Evolutionary conservation across 2,113 vertebrate genomes (phyloP).

Genomic region (Pan troglodytes): NHGRI_mPanTro3-v2.1_pri NC_072403.2:122546001-122546500

Average conservation of each 20-base stretch:
- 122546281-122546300: not conserved
- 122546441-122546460: not conserved
- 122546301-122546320: constrained; percentile 13
- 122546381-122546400: constrained; percentile 28
- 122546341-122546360: not conserved
- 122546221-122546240: not conserved
- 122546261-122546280: not conserved
- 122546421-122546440: not conserved
- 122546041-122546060: not conserved
- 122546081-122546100: not conserved
- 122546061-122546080: not conserved
- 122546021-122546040: not conserved
- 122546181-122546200: not conserved
- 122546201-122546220: not conserved
- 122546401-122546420: constrained; percentile 22
- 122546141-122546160: not conserved
- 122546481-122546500: not conserved
- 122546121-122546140: not conserved
- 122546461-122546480: constrained; percentile 27
- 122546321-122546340: constrained; percentile 36
- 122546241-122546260: constrained; percentile 16
- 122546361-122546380: constrained; percentile 1
- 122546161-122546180: not conserved
- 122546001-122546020: not conserved
- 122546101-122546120: not conserved